These are phyloP conservation scores for Petrocephalus zakoni DNA, from an alignment of 2,113 vertebrate species.

Conservation along the genomic window DNA sequence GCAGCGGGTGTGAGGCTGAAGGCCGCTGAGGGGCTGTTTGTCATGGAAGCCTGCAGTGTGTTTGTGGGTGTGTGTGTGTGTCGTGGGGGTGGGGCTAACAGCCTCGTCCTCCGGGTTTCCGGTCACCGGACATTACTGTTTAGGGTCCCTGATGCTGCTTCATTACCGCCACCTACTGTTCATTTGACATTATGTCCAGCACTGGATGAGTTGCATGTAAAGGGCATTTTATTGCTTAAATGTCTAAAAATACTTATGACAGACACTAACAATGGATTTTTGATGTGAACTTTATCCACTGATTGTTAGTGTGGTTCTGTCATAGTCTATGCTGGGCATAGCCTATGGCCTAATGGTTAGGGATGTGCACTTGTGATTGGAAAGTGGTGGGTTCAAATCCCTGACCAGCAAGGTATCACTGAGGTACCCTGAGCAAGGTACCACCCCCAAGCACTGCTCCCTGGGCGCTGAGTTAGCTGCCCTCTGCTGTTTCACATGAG, in stretches of 20 bases:
- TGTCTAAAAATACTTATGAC: neutral
- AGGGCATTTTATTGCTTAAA: neutral
- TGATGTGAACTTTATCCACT: neutral
- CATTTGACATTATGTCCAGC: neutral
- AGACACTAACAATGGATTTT: neutral
- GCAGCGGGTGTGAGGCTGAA: neutral
- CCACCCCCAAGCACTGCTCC: no score
- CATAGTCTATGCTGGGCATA: neutral
- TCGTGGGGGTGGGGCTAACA: neutral
- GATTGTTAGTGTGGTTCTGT: neutral
- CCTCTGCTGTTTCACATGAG: no score
- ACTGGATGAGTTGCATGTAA: neutral
- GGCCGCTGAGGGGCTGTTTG: neutral
- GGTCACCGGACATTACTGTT: neutral
- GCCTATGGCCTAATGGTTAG: no score
- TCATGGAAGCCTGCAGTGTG: neutral
- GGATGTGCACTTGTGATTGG: no score
- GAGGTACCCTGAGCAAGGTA: no score
- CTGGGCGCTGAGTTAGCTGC: no score
- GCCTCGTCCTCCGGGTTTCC: neutral
- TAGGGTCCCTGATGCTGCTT: neutral
- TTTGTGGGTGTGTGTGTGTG: no score
- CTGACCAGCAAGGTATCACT: no score
- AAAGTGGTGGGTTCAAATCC: no score
- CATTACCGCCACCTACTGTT: neutral